Evolutionary conservation across 2,888 invertebrate species (phyloP), one percentile per base, ranked within the genome.

Genomic region (Cheilosia grossa): DNA sequence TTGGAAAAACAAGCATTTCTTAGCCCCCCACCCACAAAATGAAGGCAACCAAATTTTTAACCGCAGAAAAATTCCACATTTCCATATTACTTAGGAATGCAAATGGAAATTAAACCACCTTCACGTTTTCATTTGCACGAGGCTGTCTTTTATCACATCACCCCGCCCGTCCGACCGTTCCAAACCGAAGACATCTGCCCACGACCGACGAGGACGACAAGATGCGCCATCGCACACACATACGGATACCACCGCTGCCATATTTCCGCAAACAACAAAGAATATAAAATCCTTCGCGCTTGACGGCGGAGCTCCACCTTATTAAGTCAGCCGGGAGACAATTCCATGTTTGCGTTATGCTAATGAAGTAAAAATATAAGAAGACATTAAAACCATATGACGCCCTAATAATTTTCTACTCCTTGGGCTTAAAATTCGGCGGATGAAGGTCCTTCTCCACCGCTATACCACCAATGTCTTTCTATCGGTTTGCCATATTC

Each of bases 351-450:
- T 85, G 81, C 81, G 81, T 81, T 85, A 85, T 85, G 85, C 85
- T 81, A 85, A 85, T 85, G 85, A 85, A 85, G 81, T 72, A 85
- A 77, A 85, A 85, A 85, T 85, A 81, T 81, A 85, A 85, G 81
- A 85, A 85, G 75, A 81, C 85, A 81, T 85, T 85, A 85, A 85
- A 77, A 85, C 85, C 85, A 85, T 85, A 85, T 85, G 85, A 85
- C 85, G 85, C 85, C 85, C 85, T 81, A 85, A 85, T 85, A 85
- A 85, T 81, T 81, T 77, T 72, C 64, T 70, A 75, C 83, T 85
- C 75, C 80, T 85, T 67, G 80, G 70, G 81, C 81, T 81, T 81
- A 72, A 63, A 66, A 67, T 59, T 70, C 15, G 13, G 56, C 15
- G 13, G 56, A 21, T 61, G 64, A 80, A 70, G 80, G 72, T 67